Base-by-base conservation (phyloP, 2,797 vertebrate genomes). In the Bryconaethiops microstoma region DNA sequence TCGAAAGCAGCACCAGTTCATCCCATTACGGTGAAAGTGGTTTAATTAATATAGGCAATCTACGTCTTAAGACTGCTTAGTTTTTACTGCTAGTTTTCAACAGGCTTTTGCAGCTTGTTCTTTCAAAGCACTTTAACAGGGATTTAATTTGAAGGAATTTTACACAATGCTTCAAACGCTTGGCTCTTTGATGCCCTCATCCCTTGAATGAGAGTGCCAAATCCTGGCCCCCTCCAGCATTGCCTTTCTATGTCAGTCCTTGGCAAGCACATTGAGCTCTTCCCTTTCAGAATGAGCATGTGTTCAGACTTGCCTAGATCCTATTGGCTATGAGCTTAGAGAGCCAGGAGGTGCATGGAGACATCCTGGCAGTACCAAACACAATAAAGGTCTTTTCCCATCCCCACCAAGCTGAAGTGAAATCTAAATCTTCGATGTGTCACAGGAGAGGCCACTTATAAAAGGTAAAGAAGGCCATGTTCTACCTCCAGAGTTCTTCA, bases 301-400 rank as follows among this genome's bases (percentile, higher is more conserved):
- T 84, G 89, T 90, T 73, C 85, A 77, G 64, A 86, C 90, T 77
- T 91, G 89, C 67, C 64, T 64, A 90, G 82, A 92, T 92, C 89
- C 86, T 90, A 82, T 81, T 80, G 54, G 57, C 55, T 35, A 40
- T 72, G 77, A 39, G 29, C 74, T 77, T 23, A 17, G 1, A 55
- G 25, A 75, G 48, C 72, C 76, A 52, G 65, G 35, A 78, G 7
- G 50, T 73, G 60, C 39, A 12, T 13, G 72, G 39, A 79, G 55
- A 42, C 50, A 67, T 81, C 10, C 73, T 81, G 76, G 63, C 52
- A 40, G 69, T 57, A 71, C 65, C 29, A 59, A 17, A 62, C 65
- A 35, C n/a, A 23, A 54, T 35, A 50, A 60, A 60, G 72, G 68
- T 19, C 13, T 13, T 63, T 52, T 68, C 14, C 23, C 35, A 21